Base-by-base conservation (phyloP, 2,888 invertebrate genomes). In the Stomorhina lunata region DNA sequence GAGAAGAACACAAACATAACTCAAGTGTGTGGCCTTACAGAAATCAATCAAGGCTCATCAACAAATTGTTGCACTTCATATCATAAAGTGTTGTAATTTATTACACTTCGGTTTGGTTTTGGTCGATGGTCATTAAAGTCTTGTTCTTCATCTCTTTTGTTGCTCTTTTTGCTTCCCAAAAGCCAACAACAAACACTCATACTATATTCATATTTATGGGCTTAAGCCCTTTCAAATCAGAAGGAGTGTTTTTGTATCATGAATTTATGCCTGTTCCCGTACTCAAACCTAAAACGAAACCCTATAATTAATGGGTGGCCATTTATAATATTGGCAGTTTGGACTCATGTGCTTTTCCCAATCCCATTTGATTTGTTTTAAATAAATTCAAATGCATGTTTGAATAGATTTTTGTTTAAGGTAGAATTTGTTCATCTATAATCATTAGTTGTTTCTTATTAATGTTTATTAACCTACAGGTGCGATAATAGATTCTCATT, bases 1-100 rank as follows among this genome's bases (percentile, higher is more conserved):
- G 15, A 40, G 29, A 27, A 63, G 69, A 81, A 63, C n/a, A n/a
- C n/a, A n/a, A 87, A 86, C 84, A 76, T 45, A 83, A 82, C 85
- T 86, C 86, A 86, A 87, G 88, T 77, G 89, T 88, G 89, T 88
- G 89, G 89, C 87, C 88, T 84, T 22, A 73, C 85, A 86, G 88
- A 86, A 89, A 89, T 89, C 89, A 89, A 89, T 89, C 89, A 89
- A 85, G 87, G 86, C 88, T 87, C 89, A 89, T 89, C 89, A 89
- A 86, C 80, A 72, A 82, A 82, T 82, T 79, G 79, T 69, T 71
- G 79, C 82, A 82, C 82, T 82, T 79, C 82, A 76, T 63, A 81
- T 69, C 83, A 69, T 79, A 80, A 69, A 73, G 81, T 76, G 80
- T 76, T 77, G 79, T 73, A 71, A 82, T 82, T 82, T 82, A 82